Evolutionary conservation across 2,888 invertebrate species (phyloP).

Genomic region (Aphodius granarius): DNA sequence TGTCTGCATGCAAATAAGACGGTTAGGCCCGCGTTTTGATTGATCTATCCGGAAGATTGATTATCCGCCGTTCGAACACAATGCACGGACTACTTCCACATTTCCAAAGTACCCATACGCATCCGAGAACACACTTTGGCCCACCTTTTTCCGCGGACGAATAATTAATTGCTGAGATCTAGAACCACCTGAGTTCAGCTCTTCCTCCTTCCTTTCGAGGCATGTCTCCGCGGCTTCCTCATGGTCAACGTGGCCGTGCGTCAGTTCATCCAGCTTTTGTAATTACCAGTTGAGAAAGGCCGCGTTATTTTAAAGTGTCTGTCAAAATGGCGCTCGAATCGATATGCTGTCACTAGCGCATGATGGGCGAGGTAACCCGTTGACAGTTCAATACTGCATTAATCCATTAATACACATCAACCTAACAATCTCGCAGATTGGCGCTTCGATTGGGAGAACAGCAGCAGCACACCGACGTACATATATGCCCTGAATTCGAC

Average conservation of each 20-base stretch:
- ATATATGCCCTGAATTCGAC: neutral
- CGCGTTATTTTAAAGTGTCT: constrained; percentile 21
- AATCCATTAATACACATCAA: constrained; percentile 55
- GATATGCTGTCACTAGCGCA: constrained; percentile 49
- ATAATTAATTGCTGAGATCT: neutral
- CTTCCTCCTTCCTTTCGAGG: neutral
- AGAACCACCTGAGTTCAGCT: neutral
- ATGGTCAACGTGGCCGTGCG: neutral
- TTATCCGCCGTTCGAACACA: constrained; percentile 49
- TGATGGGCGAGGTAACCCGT: constrained; percentile 49
- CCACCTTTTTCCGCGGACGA: constrained; percentile 23
- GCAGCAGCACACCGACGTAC: neutral
- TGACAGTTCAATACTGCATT: constrained; percentile 54
- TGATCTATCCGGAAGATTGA: constrained; percentile 56
- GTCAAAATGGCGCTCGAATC: constrained; percentile 37
- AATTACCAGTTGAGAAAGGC: constrained; percentile 13
- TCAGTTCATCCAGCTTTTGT: neutral
- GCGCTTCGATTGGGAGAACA: neutral
- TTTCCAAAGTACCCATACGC: constrained; percentile 35
- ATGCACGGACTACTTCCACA: constrained; percentile 45
- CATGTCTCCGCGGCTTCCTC: neutral
- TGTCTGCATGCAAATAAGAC: constrained; percentile 56
- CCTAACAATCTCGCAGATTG: constrained; percentile 34
- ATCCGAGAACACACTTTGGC: constrained; percentile 20
- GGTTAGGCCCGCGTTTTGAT: constrained; percentile 53